phyloP scores from a whole-genome alignment of 35 echinoderm and acorn worm species.

The Acanthaster planci region DNA sequence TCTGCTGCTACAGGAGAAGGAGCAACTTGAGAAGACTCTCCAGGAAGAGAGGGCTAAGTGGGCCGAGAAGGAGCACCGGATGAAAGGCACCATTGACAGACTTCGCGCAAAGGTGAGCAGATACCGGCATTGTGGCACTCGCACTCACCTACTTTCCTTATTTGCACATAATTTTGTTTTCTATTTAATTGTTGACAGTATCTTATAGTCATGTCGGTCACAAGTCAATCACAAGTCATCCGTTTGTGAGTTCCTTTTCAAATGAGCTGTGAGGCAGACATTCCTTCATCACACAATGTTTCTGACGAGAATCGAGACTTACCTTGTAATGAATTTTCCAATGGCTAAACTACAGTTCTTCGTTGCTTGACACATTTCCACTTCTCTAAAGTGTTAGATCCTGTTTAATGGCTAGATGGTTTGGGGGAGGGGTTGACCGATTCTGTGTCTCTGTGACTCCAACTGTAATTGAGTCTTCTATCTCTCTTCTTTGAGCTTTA shows the following conservation, averaged over 20 bases:
- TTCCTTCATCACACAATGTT: too few species aligned
- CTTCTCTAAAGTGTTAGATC: too few species aligned
- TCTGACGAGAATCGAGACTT: too few species aligned
- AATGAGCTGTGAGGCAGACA: too few species aligned
- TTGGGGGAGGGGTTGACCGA: too few species aligned
- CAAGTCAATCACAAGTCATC: background rate
- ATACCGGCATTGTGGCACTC: background rate
- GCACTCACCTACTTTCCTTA: background rate
- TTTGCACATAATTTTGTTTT: background rate
- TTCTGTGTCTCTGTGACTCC: too few species aligned
- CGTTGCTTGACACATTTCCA: too few species aligned
- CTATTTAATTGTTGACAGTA: background rate
- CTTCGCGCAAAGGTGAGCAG: conserved; percentile 19
- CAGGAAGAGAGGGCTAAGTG: conserved; percentile 1
- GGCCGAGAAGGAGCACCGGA: conserved; percentile 26
- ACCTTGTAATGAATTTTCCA: too few species aligned
- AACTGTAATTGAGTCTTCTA: background rate
- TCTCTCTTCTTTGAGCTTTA: background rate
- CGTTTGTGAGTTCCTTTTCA: background rate
- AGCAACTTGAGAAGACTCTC: conserved; percentile 10
- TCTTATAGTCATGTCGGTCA: background rate
- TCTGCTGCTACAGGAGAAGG: conserved; percentile 42
- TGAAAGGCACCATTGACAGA: conserved; percentile 16
- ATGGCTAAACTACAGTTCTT: too few species aligned
- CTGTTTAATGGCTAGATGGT: too few species aligned